Percentiles rank a stretch among this genome's conserved stretches.
These are phyloP conservation scores for Bedellia somnulentella DNA, from an alignment of 2,888 invertebrate genomes.

Conservation along the genomic window DNA sequence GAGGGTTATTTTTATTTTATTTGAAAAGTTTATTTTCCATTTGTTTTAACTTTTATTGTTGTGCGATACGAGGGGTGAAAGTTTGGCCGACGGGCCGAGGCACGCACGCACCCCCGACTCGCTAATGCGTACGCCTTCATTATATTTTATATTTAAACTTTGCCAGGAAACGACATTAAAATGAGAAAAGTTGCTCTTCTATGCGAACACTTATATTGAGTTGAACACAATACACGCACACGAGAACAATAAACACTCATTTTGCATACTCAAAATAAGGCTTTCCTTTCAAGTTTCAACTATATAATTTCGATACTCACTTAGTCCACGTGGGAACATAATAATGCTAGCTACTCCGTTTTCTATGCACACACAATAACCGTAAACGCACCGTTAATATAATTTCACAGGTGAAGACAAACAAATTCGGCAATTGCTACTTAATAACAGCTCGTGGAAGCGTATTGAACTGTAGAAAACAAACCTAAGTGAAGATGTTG, in stretches of 20 bases:
- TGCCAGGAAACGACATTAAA: constrained; percentile 50
- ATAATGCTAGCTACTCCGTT: too few species aligned
- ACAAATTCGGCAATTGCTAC: background rate
- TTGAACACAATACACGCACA: too few species aligned
- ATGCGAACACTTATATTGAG: too few species aligned
- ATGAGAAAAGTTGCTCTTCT: constrained; percentile 50
- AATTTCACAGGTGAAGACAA: background rate
- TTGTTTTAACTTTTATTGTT: constrained; percentile 57
- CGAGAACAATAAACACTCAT: too few species aligned
- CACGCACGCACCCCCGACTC: constrained; percentile 54
- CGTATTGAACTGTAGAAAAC: background rate
- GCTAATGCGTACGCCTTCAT: constrained; percentile 57
- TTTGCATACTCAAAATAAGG: too few species aligned
- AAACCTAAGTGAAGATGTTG: background rate
- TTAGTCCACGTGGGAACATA: too few species aligned
- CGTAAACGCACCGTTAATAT: background rate
- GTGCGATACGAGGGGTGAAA: constrained; percentile 42
- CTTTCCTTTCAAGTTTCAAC: too few species aligned
- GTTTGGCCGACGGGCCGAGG: constrained; percentile 13
- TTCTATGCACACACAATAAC: background rate
- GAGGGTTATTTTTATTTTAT: constrained; percentile 62
- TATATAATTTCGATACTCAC: too few species aligned
- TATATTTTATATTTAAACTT: constrained; percentile 60
- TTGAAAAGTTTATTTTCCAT: constrained; percentile 60
- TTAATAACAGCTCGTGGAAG: background rate